Evolutionary conservation across 2,797 vertebrate species (phyloP), one percentile per base, ranked within the genome.

Genomic region (Cichlasoma orientale): DNA sequence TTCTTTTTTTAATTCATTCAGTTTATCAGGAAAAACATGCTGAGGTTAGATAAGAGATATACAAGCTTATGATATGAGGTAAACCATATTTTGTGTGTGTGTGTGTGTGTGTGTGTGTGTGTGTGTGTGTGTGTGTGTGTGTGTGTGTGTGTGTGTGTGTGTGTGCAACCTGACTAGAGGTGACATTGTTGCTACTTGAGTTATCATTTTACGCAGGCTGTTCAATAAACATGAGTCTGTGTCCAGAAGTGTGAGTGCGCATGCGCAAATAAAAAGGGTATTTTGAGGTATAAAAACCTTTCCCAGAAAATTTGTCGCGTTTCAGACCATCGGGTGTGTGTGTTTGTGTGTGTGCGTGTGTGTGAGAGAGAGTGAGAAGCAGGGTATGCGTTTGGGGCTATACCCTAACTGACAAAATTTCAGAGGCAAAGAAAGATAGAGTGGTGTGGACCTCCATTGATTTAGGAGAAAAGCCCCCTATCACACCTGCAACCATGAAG

Each of bases 371-470:
- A n/a, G 70, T 7, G 71, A 55, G 27, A 76, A 56, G 66, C 59
- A n/a, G 54, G 33, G 61, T 50, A 0, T 31, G 56, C 76, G 70
- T 82, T 74, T 61, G 52, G 81, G 76, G 87, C 31, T 56, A 66
- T 29, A 89, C 38, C 4, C 11, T 77, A 61, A 74, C 41, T 68
- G 82, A 83, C 93, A 95, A 92, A 21, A 94, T 94, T 94, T 82
- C 91, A 7, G 92, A 77, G 36, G 18, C 12, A 50, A 93, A 90
- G 59, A 91, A 56, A 74, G 82, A 83, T 8, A 77, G 85, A 53
- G 92, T 91, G 61, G 82, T 93, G 88, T 95, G 94, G 94, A 94
- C 93, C 82, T 92, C 91, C 77, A 93, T 95, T 75, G 93, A 95
- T 81, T 88, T 95, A 75, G 89, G 88, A 89, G 83, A 79, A 52